A percentile compares a stretch with the other conserved stretches of the same genome.
Evolutionary conservation across 2,113 vertebrate genomes (phyloP).

Genomic region (Notarius lentiginosus): DNA sequence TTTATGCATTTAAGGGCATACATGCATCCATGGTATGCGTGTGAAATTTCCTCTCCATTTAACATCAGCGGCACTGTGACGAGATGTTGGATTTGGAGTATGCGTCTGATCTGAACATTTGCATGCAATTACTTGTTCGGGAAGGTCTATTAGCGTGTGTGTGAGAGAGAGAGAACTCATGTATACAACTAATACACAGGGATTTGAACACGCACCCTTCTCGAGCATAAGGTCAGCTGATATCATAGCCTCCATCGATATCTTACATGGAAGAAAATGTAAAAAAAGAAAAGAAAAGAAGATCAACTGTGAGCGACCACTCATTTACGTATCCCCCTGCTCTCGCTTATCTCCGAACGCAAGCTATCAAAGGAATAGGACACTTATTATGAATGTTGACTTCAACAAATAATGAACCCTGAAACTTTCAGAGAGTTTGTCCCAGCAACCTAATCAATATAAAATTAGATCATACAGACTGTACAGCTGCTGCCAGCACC

Average conservation of each 20-base stretch:
- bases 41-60: conserved; percentile 8
- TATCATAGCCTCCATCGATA: not conserved
- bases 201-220: not conserved
- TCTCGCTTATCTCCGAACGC: too few species aligned
- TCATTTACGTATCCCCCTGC: too few species aligned
- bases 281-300: not conserved
- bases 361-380: too few species aligned
- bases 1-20: not conserved
- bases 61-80: not conserved
- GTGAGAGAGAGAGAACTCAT: too few species aligned
- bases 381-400: too few species aligned
- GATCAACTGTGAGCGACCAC: too few species aligned
- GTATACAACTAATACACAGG: not conserved
- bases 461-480: too few species aligned
- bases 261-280: not conserved
- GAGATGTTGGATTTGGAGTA: not conserved
- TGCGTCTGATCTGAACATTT: not conserved
- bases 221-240: not conserved
- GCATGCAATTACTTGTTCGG: not conserved
- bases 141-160: not conserved
- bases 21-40: not conserved
- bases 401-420: too few species aligned
- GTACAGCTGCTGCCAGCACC: too few species aligned
- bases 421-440: too few species aligned
- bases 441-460: too few species aligned